Evolutionary conservation across 2,113 vertebrate species (phyloP).

Genomic region (Rhinolophus sinicus): DNA sequence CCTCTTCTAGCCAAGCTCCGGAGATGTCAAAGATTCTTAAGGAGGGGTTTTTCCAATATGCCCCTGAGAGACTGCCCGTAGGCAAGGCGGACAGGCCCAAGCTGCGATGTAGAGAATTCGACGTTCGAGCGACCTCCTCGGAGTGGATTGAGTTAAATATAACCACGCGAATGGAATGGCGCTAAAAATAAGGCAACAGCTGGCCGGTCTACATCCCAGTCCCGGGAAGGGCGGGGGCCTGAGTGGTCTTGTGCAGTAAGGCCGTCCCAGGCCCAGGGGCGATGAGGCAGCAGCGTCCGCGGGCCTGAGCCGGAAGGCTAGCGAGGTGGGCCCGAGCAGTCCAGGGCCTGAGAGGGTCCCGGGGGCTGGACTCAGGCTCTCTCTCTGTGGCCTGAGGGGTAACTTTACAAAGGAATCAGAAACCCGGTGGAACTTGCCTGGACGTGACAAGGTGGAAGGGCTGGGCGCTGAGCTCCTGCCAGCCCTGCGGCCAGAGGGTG

Average conservation of each 20-base stretch:
- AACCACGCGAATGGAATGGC: slow-evolving; percentile 84
- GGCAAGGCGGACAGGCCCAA: slow-evolving; percentile 38
- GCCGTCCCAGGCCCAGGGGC: background rate
- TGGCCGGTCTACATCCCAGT: slow-evolving; percentile 77
- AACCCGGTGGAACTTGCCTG: background rate
- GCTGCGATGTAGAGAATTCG: slow-evolving; percentile 76
- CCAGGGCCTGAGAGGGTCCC: background rate
- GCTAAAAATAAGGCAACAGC: slow-evolving; percentile 87
- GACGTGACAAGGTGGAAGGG: background rate
- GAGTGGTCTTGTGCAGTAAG: background rate
- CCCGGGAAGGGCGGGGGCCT: slow-evolving; percentile 64
- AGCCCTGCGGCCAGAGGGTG: slow-evolving; percentile 60
- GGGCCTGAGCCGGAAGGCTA: background rate
- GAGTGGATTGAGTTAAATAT: slow-evolving; percentile 86
- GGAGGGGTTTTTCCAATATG: slow-evolving; percentile 49
- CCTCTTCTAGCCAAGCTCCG: background rate
- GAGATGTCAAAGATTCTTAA: slow-evolving; percentile 47
- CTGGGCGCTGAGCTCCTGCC: background rate
- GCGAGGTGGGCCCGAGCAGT: background rate
- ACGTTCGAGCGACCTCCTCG: slow-evolving; percentile 79
- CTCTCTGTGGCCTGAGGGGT: background rate
- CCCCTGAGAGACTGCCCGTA: background rate
- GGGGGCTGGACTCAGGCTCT: background rate
- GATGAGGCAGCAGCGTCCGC: background rate
- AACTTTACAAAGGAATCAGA: background rate